These are phyloP conservation scores for Huso huso DNA, from an alignment of 2,797 vertebrate species.

Conservation along the genomic window DNA sequence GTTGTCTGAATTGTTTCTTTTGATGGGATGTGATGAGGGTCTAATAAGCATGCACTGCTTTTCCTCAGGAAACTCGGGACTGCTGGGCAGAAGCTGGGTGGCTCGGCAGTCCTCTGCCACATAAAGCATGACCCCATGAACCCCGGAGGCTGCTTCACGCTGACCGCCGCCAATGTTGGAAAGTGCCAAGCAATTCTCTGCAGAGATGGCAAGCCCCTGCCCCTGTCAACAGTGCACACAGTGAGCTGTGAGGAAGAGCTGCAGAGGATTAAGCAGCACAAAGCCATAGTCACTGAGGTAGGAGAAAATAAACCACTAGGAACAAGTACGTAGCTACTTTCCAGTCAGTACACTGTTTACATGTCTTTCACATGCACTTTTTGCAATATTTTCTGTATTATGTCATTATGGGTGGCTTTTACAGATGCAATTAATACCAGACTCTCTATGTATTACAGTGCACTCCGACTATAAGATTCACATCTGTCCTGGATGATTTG, in stretches of 20 bases:
- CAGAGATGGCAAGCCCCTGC: constrained; percentile 69
- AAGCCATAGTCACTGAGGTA: constrained; percentile 93
- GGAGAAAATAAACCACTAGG: constrained; percentile 18
- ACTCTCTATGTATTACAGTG: no score
- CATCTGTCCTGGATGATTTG: no score
- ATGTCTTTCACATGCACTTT: no score
- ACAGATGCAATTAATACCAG: no score
- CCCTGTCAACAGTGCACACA: constrained; percentile 77
- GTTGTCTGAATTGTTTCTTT: no score
- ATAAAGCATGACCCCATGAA: constrained; percentile 88
- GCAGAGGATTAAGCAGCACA: constrained; percentile 77
- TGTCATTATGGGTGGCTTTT: no score
- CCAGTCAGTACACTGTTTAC: no score
- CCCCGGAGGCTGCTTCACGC: constrained; percentile 64
- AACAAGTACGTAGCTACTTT: no score
- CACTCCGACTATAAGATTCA: no score
- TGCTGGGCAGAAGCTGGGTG: constrained; percentile 91
- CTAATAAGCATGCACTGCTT: not conserved
- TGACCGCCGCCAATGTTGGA: constrained; percentile 68
- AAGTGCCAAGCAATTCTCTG: constrained; percentile 70
- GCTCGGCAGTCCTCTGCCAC: constrained; percentile 90
- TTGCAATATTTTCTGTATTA: no score
- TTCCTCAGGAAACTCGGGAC: constrained; percentile 85
- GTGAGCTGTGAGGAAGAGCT: constrained; percentile 83
- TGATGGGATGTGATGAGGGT: no score